phyloP scores from a whole-genome alignment of 2,888 invertebrate genomes.

The Lasioglossum lativentre region DNA sequence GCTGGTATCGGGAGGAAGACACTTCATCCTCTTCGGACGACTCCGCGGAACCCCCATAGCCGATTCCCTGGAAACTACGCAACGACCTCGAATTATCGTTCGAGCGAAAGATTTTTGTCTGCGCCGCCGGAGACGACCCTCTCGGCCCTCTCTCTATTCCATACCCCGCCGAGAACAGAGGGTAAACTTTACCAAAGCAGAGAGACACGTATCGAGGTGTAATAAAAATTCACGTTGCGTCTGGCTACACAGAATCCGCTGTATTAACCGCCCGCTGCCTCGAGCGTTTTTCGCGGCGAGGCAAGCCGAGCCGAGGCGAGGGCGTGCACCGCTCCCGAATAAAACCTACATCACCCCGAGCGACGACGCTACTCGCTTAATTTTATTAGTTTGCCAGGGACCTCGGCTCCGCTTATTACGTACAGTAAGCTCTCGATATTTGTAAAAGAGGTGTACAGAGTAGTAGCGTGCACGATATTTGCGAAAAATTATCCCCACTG shows the following conservation, averaged over 20 bases:
- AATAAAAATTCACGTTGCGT: slow-evolving; percentile 67
- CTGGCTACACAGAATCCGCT: slow-evolving; percentile 44
- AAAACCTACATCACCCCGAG: slow-evolving; percentile 36
- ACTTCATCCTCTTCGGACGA: slow-evolving; percentile 20
- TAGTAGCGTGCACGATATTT: background rate
- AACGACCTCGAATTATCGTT: slow-evolving; percentile 64
- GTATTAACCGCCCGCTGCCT: slow-evolving; percentile 48
- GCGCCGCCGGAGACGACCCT: slow-evolving; percentile 27
- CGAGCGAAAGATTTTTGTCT: slow-evolving; percentile 66
- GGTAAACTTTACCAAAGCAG: slow-evolving; percentile 32
- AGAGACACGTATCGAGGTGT: slow-evolving; percentile 57
- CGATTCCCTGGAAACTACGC: slow-evolving; percentile 46
- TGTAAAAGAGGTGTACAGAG: background rate
- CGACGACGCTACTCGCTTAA: slow-evolving; percentile 33
- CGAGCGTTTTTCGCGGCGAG: slow-evolving; percentile 36
- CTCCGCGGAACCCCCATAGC: slow-evolving; percentile 12
- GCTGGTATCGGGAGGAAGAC: slow-evolving; percentile 27
- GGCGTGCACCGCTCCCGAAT: slow-evolving; percentile 33
- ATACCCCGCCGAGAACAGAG: slow-evolving; percentile 5
- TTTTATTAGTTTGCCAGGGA: slow-evolving; percentile 17
- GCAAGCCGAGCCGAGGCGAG: background rate
- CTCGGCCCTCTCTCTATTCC: background rate
- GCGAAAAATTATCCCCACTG: slow-evolving; percentile 2
- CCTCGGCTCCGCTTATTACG: background rate
- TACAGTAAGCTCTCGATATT: background rate